Percentiles rank a stretch among this genome's conserved stretches.
These are phyloP conservation scores for Parazoanthus swiftii DNA, from an alignment of 92 coral and sea anemone genomes.

Conservation along the genomic window DNA sequence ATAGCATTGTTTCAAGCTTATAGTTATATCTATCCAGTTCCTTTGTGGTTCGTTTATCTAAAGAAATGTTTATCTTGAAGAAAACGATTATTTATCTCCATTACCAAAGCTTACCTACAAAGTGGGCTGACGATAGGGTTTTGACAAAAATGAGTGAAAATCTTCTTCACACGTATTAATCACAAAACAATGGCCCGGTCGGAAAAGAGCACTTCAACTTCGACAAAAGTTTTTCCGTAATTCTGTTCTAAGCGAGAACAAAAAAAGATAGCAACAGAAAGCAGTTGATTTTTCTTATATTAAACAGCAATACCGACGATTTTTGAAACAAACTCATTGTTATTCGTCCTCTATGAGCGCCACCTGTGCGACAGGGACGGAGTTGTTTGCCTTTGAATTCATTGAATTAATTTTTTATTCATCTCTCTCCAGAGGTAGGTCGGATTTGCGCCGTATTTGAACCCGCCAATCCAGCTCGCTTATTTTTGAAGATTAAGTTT, in stretches of 20 bases:
- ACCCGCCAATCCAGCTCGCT: background rate
- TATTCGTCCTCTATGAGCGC: background rate
- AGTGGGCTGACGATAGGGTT: background rate
- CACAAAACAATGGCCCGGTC: background rate
- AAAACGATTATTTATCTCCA: background rate
- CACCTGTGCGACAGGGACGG: slow-evolving; percentile 15
- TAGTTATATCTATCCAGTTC: background rate
- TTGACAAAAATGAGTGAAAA: background rate
- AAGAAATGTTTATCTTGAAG: slow-evolving; percentile 6
- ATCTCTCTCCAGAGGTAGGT: background rate
- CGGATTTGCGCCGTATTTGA: background rate
- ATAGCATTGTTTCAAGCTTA: background rate
- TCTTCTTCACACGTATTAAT: background rate
- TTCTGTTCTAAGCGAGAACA: background rate
- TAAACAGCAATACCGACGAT: background rate
- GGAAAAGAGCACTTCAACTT: background rate
- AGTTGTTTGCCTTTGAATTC: slow-evolving; percentile 1
- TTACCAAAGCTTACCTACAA: background rate
- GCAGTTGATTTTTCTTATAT: background rate
- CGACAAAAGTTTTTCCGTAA: background rate
- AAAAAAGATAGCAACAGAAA: background rate
- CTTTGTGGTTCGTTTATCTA: background rate
- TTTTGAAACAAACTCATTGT: background rate
- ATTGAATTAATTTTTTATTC: slow-evolving; percentile 1
- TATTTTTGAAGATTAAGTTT: background rate